Evolutionary conservation across 1,140 invertebrate genomes (phyloP).

Genomic region (Triops cancriformis): DNA sequence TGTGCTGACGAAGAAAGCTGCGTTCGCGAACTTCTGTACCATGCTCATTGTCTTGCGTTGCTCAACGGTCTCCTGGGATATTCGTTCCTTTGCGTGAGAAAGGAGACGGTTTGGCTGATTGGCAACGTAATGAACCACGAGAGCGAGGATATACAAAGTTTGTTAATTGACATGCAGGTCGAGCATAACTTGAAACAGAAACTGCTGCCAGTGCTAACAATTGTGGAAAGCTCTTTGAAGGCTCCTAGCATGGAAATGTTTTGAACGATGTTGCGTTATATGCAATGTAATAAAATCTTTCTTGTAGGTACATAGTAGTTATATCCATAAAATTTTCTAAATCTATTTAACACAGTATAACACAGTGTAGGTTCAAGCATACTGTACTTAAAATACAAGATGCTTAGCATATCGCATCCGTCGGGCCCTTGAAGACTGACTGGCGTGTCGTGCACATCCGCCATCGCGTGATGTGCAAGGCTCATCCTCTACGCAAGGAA

Average conservation of each 20-base stretch:
- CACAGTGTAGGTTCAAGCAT: neutral
- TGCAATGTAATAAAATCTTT: neutral
- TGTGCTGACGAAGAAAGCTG: neutral
- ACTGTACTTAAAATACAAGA: neutral
- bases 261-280: neutral
- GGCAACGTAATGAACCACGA: slow-evolving; percentile 23
- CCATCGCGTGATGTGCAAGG: slow-evolving; percentile 24
- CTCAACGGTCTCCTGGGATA: slow-evolving; percentile 14
- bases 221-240: neutral
- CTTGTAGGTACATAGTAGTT: neutral
- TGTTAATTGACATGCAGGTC: slow-evolving; percentile 13
- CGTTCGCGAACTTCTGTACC: slow-evolving; percentile 1
- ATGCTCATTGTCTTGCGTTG: slow-evolving; percentile 4
- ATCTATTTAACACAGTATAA: neutral
- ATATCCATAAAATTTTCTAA: neutral
- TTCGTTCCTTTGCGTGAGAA: slow-evolving; percentile 2
- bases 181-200: neutral
- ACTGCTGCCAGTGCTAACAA: neutral
- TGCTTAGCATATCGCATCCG: neutral
- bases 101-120: slow-evolving; percentile 18
- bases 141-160: neutral
- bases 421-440: neutral
- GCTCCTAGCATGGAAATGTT: neutral
- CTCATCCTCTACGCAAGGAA: slow-evolving; percentile 61
- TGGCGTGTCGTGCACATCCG: neutral